Evolutionary conservation across 2,113 vertebrate genomes (phyloP).

Genomic region (Penelope pileata): DNA sequence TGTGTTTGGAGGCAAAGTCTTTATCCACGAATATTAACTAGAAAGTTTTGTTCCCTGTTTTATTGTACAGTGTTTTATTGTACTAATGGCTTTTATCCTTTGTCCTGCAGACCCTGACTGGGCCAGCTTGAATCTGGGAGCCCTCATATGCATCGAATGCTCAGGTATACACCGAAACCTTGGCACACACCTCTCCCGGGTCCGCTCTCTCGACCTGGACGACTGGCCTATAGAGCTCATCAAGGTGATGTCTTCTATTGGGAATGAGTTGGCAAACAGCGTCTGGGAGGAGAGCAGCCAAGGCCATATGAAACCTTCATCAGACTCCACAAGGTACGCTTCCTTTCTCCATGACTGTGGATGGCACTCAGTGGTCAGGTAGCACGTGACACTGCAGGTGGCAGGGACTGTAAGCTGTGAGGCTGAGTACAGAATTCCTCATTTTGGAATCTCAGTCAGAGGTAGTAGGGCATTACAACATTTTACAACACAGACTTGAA

Average conservation of each 20-base stretch:
- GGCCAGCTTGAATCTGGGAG: conserved; percentile 96
- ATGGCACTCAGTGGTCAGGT: fast-evolving
- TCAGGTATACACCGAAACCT: conserved; percentile 98
- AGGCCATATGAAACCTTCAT: conserved; percentile 86
- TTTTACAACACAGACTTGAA: not conserved
- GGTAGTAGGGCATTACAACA: fast-evolving
- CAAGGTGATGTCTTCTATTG: conserved; percentile 94
- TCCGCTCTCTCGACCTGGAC: conserved; percentile 95
- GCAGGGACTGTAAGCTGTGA: not conserved
- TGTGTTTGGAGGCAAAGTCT: not conserved
- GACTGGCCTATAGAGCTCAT: conserved; percentile 97
- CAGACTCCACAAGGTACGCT: conserved; percentile 90
- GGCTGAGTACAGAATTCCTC: not conserved
- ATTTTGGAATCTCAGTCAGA: not conserved
- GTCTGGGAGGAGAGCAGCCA: conserved; percentile 94
- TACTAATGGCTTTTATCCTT: not conserved
- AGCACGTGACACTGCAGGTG: fast-evolving
- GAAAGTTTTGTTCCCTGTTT: not conserved
- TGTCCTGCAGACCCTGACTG: conserved; percentile 88
- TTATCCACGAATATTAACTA: not conserved
- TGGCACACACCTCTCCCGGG: conserved; percentile 93
- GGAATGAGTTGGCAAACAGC: conserved; percentile 94
- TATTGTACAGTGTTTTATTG: not conserved
- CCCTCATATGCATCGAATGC: conserved; percentile 98
- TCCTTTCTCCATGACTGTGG: fast-evolving